Conservation (phyloP, 2,797 vertebrate species). For the Crypturellus tataupa region DNA sequence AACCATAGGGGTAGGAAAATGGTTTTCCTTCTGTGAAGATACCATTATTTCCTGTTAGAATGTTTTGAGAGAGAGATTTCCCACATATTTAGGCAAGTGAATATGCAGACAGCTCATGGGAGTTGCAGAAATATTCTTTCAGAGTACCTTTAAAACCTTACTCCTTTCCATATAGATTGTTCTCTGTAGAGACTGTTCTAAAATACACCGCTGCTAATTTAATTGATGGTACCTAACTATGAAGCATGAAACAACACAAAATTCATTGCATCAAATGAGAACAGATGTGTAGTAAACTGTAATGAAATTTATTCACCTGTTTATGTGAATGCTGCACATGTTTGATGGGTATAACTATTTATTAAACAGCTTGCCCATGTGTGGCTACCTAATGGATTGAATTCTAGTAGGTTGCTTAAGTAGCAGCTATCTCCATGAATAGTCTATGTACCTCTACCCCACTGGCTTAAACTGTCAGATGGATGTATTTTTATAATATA, state of each 20-base stretch:
- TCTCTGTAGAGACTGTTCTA: background rate
- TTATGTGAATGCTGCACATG: conserved; percentile 6
- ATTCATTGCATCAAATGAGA: background rate
- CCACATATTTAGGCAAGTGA: background rate
- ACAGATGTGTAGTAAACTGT: conserved; percentile 20
- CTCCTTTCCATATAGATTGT: background rate
- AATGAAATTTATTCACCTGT: conserved; percentile 60
- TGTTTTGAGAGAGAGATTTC: background rate
- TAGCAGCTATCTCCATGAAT: conserved; percentile 8
- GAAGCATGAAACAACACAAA: background rate
- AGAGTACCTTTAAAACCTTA: background rate
- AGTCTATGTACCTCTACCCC: conserved; percentile 15
- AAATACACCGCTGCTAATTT: background rate
- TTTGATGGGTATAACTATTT: conserved; percentile 19
- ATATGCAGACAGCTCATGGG: background rate
- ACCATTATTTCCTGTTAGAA: background rate
- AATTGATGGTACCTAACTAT: background rate
- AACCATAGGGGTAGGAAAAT: background rate
- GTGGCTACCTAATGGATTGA: conserved; percentile 18
- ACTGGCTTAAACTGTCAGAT: conserved; percentile 17
- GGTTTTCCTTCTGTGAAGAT: background rate
- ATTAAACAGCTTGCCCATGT: conserved; percentile 49
- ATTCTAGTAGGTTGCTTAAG: conserved; percentile 21
- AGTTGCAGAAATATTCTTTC: background rate
- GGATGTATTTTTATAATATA: conserved; percentile 12